Evolutionary conservation across 2,797 vertebrate genomes (phyloP).

Genomic region (Botia almorhae): DNA sequence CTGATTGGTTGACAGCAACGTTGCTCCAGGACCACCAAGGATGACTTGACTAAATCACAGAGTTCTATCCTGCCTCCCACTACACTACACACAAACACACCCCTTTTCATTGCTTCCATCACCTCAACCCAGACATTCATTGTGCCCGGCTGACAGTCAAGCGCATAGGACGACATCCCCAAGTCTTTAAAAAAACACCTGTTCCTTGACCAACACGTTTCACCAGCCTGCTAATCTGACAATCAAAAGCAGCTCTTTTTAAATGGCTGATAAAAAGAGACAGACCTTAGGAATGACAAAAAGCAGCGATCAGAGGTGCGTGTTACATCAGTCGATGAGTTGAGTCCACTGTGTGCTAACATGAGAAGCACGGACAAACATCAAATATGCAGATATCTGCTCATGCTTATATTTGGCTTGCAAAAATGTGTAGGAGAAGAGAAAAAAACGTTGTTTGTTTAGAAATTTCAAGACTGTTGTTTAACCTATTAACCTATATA

Average conservation of each 20-base stretch:
- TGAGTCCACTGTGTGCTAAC: neutral
- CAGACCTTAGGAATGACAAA: neutral
- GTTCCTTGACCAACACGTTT: slow-evolving; percentile 12
- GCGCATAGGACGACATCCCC: slow-evolving; percentile 9
- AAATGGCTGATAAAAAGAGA: too few species aligned
- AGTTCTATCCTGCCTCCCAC: too few species aligned
- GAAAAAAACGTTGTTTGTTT: neutral
- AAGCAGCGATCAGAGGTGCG: slow-evolving; percentile 7
- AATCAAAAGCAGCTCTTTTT: slow-evolving; percentile 51
- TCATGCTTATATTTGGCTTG: neutral
- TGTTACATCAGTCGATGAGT: neutral
- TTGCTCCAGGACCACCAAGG: neutral
- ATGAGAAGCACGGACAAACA: neutral
- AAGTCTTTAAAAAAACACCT: slow-evolving; percentile 53
- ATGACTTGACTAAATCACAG: neutral
- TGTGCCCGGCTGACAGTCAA: slow-evolving; percentile 51
- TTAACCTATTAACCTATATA: neutral
- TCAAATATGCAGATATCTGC: neutral
- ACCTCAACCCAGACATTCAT: slow-evolving; percentile 50
- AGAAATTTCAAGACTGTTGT: neutral
- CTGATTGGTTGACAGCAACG: too few species aligned
- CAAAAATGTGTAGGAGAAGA: neutral
- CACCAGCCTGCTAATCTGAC: slow-evolving; percentile 67
- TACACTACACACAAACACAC: slow-evolving; percentile 20
- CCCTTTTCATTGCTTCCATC: neutral